Conservation (phyloP, 1,140 invertebrate genomes). For the Aleiodes sp. region DNA sequence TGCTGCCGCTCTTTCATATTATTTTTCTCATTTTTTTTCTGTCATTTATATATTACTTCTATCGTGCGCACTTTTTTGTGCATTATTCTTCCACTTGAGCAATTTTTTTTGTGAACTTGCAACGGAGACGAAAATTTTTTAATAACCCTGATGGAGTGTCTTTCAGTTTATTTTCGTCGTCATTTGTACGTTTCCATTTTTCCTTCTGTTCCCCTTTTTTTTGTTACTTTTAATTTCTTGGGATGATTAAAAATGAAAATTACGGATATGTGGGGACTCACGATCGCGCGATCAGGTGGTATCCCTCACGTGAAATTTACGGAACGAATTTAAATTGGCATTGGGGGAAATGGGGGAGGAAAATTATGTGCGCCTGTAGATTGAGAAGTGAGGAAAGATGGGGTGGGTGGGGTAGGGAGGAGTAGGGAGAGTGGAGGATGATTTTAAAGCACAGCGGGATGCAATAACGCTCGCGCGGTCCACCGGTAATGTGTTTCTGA, state of each 20-base stretch:
- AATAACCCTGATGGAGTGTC: constrained; percentile 35
- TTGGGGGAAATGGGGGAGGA: neutral
- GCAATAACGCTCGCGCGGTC: constrained; percentile 51
- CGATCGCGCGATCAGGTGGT: too few species aligned
- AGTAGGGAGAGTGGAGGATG: constrained; percentile 24
- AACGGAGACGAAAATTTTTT: constrained; percentile 20
- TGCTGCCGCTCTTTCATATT: constrained; percentile 29
- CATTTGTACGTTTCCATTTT: neutral
- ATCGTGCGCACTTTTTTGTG: constrained; percentile 7
- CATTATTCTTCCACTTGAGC: constrained; percentile 15
- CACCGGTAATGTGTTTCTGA: constrained; percentile 62
- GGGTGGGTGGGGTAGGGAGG: constrained; percentile 34
- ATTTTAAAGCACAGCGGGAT: constrained; percentile 57
- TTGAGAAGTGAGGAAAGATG: constrained; percentile 4
- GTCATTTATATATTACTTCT: constrained; percentile 11
- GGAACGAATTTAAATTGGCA: too few species aligned
- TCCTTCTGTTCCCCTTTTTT: neutral
- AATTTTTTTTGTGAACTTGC: constrained; percentile 11
- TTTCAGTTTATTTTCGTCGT: constrained; percentile 8
- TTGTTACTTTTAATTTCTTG: neutral
- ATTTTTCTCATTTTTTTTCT: constrained; percentile 24
- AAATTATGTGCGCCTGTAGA: neutral
- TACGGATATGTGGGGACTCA: too few species aligned
- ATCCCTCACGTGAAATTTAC: too few species aligned
- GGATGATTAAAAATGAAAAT: too few species aligned